Percentiles rank a stretch among this genome's conserved stretches.
These are phyloP conservation scores for Hippoglossus hippoglossus DNA, from an alignment of 2,797 vertebrate genomes.

Conservation along the genomic window DNA sequence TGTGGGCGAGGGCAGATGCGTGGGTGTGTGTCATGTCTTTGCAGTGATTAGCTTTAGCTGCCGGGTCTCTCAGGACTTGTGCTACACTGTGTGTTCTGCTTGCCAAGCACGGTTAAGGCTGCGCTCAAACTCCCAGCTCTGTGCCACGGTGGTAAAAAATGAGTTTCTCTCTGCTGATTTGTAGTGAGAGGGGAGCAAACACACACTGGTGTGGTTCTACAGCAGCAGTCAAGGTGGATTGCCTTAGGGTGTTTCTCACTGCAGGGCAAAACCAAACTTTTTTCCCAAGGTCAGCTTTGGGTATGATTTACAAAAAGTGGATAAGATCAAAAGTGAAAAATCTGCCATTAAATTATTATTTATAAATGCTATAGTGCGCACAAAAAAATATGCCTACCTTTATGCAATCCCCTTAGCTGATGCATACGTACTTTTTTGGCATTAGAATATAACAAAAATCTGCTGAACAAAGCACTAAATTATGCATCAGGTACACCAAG, in stretches of 20 bases:
- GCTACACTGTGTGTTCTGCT: conserved; percentile 71
- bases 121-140: conserved; percentile 59
- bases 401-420: neutral
- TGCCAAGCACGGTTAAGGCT: conserved; percentile 72
- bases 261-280: conserved; percentile 50
- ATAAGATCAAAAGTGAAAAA: conserved; percentile 27
- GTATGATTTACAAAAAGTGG: conserved; percentile 35
- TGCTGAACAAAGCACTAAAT: neutral
- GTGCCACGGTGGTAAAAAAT: conserved; percentile 49
- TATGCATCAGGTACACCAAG: neutral
- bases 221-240: conserved; percentile 54
- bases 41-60: conserved; percentile 72
- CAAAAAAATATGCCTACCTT: conserved; percentile 20
- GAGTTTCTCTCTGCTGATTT: conserved; percentile 69
- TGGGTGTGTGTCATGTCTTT: conserved; percentile 69
- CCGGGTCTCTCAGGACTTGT: conserved; percentile 64
- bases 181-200: conserved; percentile 60
- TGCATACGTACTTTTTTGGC: too few relatives aligned
- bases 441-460: too few relatives aligned
- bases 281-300: conserved; percentile 50
- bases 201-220: conserved; percentile 25
- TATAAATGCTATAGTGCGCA: neutral
- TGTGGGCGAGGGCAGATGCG: conserved; percentile 46
- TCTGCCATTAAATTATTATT: conserved; percentile 10
- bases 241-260: conserved; percentile 53